These are phyloP conservation scores for Strix aluco DNA, from an alignment of 2,113 vertebrate genomes.

Conservation along the genomic window DNA sequence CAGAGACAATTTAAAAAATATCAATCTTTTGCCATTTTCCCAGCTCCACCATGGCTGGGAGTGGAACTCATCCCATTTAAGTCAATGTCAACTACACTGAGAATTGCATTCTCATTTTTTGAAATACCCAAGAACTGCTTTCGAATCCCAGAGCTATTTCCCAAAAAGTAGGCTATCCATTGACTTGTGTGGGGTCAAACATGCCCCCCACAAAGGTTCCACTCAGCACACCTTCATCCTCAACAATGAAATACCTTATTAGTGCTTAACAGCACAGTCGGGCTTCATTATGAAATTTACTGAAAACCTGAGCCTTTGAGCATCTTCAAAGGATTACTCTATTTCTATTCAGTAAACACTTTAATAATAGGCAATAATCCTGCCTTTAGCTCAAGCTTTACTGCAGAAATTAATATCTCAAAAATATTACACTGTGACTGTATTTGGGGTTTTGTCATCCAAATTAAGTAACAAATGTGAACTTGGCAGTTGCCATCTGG, in stretches of 20 bases:
- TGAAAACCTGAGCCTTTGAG: not conserved
- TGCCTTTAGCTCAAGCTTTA: not conserved
- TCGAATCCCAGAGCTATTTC: not conserved
- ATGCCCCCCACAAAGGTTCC: not conserved
- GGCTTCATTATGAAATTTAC: not conserved
- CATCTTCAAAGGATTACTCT: not conserved
- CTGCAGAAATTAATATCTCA: not conserved
- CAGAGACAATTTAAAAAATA: not conserved
- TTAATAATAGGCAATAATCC: not conserved
- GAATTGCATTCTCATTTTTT: not conserved
- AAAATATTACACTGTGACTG: not conserved
- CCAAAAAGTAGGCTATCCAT: not conserved
- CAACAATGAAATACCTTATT: not conserved
- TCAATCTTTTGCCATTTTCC: not conserved
- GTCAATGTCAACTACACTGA: not conserved
- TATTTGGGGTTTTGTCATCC: not conserved
- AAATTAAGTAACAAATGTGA: not conserved
- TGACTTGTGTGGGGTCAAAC: accelerated
- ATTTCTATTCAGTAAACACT: not conserved
- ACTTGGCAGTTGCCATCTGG: not conserved
- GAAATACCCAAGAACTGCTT: not conserved
- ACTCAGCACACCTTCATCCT: not conserved
- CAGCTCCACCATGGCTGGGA: not conserved
- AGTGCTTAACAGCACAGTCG: not conserved
- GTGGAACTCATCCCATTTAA: not conserved